A percentile compares a stretch with the other conserved stretches of the same genome.
Conservation (phyloP, 2,113 vertebrate species). For the Pycnonotus jocosus region DNA sequence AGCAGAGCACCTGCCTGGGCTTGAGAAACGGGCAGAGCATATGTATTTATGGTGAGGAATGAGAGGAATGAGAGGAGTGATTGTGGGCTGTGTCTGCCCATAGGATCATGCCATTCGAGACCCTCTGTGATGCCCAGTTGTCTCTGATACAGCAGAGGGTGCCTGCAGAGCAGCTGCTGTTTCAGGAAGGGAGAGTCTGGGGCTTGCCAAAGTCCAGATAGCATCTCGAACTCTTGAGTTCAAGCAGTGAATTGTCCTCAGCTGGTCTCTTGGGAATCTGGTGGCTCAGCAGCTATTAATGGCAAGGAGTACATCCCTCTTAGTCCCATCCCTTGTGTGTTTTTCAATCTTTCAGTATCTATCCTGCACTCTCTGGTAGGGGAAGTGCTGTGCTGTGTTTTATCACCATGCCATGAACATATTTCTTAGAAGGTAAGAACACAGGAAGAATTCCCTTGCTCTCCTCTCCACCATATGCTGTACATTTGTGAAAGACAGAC, state of each 20-base stretch:
- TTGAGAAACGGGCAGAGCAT: background rate
- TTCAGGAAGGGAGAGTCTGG: background rate
- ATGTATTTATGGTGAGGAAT: background rate
- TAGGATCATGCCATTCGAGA: background rate
- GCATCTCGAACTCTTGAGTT: accelerated
- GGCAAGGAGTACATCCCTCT: background rate
- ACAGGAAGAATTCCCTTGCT: background rate
- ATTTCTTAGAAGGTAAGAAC: background rate
- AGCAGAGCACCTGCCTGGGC: background rate
- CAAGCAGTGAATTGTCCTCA: background rate
- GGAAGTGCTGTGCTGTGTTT: background rate
- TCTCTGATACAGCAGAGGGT: background rate
- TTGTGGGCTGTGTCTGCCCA: background rate
- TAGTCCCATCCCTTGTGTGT: background rate
- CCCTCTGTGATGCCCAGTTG: background rate
- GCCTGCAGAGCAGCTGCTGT: background rate
- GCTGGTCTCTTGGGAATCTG: background rate
- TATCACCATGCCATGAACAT: background rate
- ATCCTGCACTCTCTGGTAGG: background rate
- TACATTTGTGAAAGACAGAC: background rate
- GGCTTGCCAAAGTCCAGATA: background rate
- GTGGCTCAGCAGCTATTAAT: background rate
- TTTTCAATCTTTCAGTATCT: background rate
- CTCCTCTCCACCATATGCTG: background rate
- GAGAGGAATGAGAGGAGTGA: background rate